A percentile compares a stretch with the other conserved stretches of the same genome.
Evolutionary conservation across 2,888 invertebrate genomes (phyloP).

Genomic region (Leucophora obtusa): DNA sequence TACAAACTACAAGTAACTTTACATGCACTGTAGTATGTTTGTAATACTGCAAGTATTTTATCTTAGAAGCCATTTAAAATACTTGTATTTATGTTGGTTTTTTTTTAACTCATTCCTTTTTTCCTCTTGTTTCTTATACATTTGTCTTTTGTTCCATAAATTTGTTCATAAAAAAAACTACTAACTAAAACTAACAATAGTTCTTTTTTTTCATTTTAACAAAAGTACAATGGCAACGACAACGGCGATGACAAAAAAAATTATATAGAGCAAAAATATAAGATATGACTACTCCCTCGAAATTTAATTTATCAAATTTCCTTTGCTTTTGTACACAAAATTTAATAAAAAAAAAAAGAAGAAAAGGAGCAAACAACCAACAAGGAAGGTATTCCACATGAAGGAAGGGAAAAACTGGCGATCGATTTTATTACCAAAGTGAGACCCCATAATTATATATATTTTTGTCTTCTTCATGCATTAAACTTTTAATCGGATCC

Average conservation of each 20-base stretch:
- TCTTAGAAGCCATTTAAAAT: constrained; percentile 61
- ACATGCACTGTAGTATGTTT: constrained; percentile 3
- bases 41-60: constrained; percentile 57
- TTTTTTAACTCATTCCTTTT: constrained; percentile 3
- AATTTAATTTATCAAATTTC: constrained; percentile 64
- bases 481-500: no score
- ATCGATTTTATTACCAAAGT: no score
- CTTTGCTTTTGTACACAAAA: constrained; percentile 52
- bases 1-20: not conserved
- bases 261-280: constrained; percentile 39
- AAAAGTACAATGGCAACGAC: constrained; percentile 32
- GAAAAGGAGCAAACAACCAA: no score
- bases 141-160: constrained; percentile 36
- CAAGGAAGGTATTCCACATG: no score
- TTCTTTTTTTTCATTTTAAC: constrained; percentile 12
- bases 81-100: constrained; percentile 47
- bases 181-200: constrained; percentile 61
- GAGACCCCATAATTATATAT: no score
- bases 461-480: no score
- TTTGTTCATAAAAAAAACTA: constrained; percentile 28
- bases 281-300: constrained; percentile 47
- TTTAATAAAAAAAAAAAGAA: constrained; percentile 47
- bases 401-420: no score
- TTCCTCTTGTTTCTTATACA: constrained; percentile 21
- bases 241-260: constrained; percentile 39